phyloP scores from a whole-genome alignment of 1,140 invertebrate genomes.

The Drosophila sechellia region DNA sequence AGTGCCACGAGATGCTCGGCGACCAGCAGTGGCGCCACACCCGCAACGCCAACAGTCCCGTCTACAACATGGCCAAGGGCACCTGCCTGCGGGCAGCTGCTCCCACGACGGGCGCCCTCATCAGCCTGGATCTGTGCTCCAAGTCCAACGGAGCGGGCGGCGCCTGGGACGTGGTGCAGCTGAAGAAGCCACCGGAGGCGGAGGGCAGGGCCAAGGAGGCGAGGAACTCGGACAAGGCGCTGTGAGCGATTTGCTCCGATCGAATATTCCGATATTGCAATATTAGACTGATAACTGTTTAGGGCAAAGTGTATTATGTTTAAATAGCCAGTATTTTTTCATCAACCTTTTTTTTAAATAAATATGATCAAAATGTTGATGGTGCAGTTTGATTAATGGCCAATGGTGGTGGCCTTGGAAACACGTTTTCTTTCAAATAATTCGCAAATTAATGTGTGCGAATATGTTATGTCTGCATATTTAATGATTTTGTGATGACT shows the following conservation, averaged over 20 bases:
- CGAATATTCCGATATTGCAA: constrained; percentile 33
- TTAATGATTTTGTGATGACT: too few species aligned
- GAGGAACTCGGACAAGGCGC: constrained; percentile 42
- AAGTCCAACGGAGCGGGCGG: constrained; percentile 85
- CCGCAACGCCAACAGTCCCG: constrained; percentile 88
- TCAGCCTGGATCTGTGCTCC: constrained; percentile 90
- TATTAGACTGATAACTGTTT: constrained; percentile 73
- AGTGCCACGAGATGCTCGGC: constrained; percentile 96
- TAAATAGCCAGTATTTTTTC: constrained; percentile 68
- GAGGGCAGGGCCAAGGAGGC: constrained; percentile 3
- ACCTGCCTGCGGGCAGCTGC: constrained; percentile 90
- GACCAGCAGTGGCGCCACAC: constrained; percentile 95
- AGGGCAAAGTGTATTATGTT: constrained; percentile 59
- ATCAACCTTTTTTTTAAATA: constrained; percentile 39
- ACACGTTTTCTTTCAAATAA: too few species aligned
- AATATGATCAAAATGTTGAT: not conserved
- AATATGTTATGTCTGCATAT: too few species aligned
- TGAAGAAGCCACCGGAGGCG: constrained; percentile 17
- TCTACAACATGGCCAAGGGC: constrained; percentile 94
- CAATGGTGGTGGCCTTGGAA: too few species aligned
- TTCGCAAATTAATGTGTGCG: too few species aligned
- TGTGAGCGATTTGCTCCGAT: constrained; percentile 29
- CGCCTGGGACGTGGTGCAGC: constrained; percentile 90
- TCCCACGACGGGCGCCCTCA: constrained; percentile 85
- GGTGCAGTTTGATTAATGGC: too few species aligned